Evolutionary conservation across 2,797 vertebrate genomes (phyloP).

Genomic region (Acipenser transmontanus): DNA sequence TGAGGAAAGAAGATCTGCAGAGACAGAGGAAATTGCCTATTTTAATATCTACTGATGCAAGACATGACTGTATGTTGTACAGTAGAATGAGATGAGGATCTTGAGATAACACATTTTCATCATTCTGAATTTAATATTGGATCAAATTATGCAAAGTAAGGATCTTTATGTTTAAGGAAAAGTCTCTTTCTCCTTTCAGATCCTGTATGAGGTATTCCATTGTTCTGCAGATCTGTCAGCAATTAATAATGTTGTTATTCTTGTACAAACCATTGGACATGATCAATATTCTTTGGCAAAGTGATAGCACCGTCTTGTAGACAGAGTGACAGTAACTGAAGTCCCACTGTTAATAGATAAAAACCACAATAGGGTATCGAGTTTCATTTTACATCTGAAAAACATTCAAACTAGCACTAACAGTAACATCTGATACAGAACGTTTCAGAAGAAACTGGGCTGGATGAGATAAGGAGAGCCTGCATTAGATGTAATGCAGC

Average conservation of each 20-base stretch:
- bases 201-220: slow-evolving; percentile 5
- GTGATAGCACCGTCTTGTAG: slow-evolving; percentile 14
- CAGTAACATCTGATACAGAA: slow-evolving; percentile 20
- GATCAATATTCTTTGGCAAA: slow-evolving; percentile 23
- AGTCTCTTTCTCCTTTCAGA: background rate
- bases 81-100: too few species aligned
- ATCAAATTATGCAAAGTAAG: slow-evolving; percentile 13
- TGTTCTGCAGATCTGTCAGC: slow-evolving; percentile 21
- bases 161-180: background rate
- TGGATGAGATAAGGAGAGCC: slow-evolving; percentile 1
- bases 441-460: background rate
- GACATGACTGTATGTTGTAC: background rate
- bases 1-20: background rate
- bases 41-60: slow-evolving; percentile 9
- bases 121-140: background rate
- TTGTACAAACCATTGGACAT: slow-evolving; percentile 21
- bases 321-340: slow-evolving; percentile 17
- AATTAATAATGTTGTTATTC: slow-evolving; percentile 28
- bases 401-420: slow-evolving; percentile 13
- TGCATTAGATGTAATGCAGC: slow-evolving; percentile 19
- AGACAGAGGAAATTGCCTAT: slow-evolving; percentile 14
- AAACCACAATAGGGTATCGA: slow-evolving; percentile 9
- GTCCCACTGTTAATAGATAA: slow-evolving; percentile 12
- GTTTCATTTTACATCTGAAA: slow-evolving; percentile 16
- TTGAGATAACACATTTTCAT: background rate